A percentile compares a stretch with the other conserved stretches of the same genome.
These are phyloP conservation scores for Clinocottus analis DNA, from an alignment of 2,113 vertebrate genomes.

Conservation along the genomic window DNA sequence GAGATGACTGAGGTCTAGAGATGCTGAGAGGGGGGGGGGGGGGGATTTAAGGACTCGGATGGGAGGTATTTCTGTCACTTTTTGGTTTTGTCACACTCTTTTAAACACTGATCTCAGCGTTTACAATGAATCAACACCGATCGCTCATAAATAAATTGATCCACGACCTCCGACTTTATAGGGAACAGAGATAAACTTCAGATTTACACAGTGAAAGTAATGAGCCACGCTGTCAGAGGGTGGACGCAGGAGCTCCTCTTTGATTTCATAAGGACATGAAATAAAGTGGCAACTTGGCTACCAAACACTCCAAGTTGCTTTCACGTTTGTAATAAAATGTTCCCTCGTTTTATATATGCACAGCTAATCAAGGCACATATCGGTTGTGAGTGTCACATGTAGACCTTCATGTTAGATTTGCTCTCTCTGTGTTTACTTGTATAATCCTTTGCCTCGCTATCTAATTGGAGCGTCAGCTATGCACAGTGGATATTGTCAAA, in stretches of 20 bases:
- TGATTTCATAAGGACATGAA: constrained; percentile 57
- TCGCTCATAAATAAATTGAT: constrained; percentile 23
- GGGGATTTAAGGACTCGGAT: not conserved
- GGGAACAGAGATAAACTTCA: constrained; percentile 30
- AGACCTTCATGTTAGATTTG: constrained; percentile 58
- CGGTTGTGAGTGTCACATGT: constrained; percentile 53
- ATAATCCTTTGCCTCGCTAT: constrained; percentile 54
- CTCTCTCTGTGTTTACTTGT: constrained; percentile 58
- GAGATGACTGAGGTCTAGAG: not conserved
- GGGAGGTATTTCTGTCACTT: constrained; percentile 1
- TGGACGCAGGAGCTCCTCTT: constrained; percentile 58
- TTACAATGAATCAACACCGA: constrained; percentile 11
- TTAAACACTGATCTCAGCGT: constrained; percentile 20
- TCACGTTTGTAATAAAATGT: constrained; percentile 55
- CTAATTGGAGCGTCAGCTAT: constrained; percentile 73
- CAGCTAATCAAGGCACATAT: constrained; percentile 55
- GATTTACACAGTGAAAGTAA: constrained; percentile 37
- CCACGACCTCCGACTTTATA: constrained; percentile 27
- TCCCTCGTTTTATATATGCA: constrained; percentile 62
- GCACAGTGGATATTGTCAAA: constrained; percentile 52
- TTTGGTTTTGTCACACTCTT: constrained; percentile 9
- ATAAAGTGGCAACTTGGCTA: constrained; percentile 73
- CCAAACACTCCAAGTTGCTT: constrained; percentile 71
- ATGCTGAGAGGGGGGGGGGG: not conserved
- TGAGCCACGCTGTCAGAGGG: constrained; percentile 49